Conservation (phyloP, 2,797 vertebrate species). For the Pseudochromis fuscus region DNA sequence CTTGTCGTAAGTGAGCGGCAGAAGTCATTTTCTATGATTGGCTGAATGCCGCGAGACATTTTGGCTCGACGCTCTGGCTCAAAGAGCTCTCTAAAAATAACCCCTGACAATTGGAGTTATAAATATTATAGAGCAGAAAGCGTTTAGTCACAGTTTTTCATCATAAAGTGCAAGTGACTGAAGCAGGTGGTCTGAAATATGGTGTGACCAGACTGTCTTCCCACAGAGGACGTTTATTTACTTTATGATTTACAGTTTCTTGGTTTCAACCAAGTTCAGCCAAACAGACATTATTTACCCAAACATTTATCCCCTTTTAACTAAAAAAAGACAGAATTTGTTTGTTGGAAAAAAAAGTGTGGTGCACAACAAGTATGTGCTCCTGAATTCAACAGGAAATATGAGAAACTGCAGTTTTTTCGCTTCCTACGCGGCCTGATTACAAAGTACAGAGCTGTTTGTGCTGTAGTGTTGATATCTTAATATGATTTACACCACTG, state of each 20-base stretch:
- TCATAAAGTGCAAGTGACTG: constrained; percentile 22
- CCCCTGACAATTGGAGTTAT: constrained; percentile 12
- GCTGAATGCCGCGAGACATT: constrained; percentile 29
- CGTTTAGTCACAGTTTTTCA: constrained; percentile 20
- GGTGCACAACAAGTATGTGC: not conserved
- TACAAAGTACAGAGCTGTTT: not conserved
- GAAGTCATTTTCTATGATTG: constrained; percentile 46
- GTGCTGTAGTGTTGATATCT: not conserved
- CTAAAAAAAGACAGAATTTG: too few relatives aligned
- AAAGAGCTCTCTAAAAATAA: constrained; percentile 24
- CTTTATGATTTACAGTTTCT: constrained; percentile 22
- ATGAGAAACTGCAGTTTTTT: constrained; percentile 1
- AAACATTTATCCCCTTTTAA: too few relatives aligned
- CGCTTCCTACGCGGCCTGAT: not conserved
- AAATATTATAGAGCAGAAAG: constrained; percentile 10
- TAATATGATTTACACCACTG: not conserved
- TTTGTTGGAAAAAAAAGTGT: not conserved
- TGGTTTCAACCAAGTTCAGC: constrained; percentile 13
- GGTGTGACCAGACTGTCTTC: not conserved
- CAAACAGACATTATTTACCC: not conserved
- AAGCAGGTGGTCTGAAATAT: constrained; percentile 41
- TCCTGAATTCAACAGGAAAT: not conserved
- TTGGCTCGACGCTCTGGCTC: not conserved
- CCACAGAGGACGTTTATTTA: constrained; percentile 15
- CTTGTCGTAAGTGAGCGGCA: constrained; percentile 43